These are phyloP conservation scores for Xenentodon cancila DNA, from an alignment of 2,797 vertebrate species.

Conservation along the genomic window DNA sequence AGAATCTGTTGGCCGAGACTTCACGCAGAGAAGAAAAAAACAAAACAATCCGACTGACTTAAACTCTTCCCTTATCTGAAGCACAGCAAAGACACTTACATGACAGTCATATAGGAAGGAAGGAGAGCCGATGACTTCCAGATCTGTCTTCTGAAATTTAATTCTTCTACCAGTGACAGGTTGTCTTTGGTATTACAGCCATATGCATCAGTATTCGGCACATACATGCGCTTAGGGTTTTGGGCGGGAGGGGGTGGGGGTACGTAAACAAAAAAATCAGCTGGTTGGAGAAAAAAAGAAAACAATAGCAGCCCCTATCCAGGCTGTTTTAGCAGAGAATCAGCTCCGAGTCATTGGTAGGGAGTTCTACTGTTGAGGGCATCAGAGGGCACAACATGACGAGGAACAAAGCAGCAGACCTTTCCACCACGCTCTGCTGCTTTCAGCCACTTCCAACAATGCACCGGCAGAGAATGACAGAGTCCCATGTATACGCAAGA, in stretches of 20 bases:
- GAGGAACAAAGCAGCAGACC: slow-evolving; percentile 68
- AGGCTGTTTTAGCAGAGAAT: slow-evolving; percentile 64
- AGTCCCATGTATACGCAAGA: not conserved
- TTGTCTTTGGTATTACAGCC: not conserved
- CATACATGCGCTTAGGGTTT: slow-evolving; percentile 37
- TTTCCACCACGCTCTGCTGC: slow-evolving; percentile 81
- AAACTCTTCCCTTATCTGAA: not conserved
- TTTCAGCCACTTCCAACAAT: slow-evolving; percentile 71
- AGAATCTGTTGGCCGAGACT: not conserved
- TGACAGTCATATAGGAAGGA: slow-evolving; percentile 73
- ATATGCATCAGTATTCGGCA: slow-evolving; percentile 3
- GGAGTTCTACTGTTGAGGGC: slow-evolving; percentile 56
- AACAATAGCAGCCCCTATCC: slow-evolving; percentile 57
- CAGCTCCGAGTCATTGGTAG: slow-evolving; percentile 59
- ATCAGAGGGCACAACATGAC: not conserved
- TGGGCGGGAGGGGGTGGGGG: slow-evolving; percentile 11
- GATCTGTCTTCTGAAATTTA: slow-evolving; percentile 12
- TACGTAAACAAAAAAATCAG: slow-evolving; percentile 41
- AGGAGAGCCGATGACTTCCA: slow-evolving; percentile 3
- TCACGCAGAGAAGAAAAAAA: not conserved
- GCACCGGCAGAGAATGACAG: slow-evolving; percentile 24
- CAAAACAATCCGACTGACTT: not conserved
- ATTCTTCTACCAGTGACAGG: slow-evolving; percentile 15
- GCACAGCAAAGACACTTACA: slow-evolving; percentile 65
- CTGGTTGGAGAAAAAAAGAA: slow-evolving; percentile 16